These are phyloP conservation scores for Coracopsis vasa DNA, from an alignment of 2,113 vertebrate genomes.

Conservation along the genomic window DNA sequence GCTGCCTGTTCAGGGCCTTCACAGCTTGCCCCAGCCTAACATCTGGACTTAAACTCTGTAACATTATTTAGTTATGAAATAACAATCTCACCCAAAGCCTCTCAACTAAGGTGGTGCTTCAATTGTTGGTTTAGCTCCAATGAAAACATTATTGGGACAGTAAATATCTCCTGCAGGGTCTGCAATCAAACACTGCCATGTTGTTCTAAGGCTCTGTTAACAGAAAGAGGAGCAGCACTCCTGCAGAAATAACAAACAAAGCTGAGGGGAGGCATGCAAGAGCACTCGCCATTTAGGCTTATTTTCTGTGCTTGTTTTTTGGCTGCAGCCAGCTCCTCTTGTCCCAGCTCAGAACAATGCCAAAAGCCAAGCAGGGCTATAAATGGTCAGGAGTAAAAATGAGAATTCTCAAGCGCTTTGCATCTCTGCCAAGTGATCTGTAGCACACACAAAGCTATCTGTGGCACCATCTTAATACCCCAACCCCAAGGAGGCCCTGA, in stretches of 20 bases:
- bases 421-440: background rate
- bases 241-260: constrained; percentile 16
- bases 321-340: constrained; percentile 15
- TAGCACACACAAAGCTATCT: background rate
- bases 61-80: background rate
- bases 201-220: background rate
- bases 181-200: background rate
- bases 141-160: constrained; percentile 34
- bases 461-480: background rate
- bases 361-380: constrained; percentile 32
- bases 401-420: background rate
- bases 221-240: constrained; percentile 5
- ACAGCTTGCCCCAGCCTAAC: fast-evolving
- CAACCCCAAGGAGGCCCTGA: background rate
- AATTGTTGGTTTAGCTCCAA: constrained; percentile 4
- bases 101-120: background rate
- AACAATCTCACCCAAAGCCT: constrained; percentile 5
- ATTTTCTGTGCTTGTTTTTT: constrained; percentile 16
- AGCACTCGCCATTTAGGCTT: background rate
- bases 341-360: constrained; percentile 34
- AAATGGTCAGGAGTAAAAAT: constrained; percentile 44
- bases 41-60: background rate
- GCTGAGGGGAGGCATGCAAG: background rate
- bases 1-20: background rate
- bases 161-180: constrained; percentile 15